These are phyloP conservation scores for Pseudococcus longispinus DNA, from an alignment of 2,888 invertebrate genomes.

Conservation along the genomic window DNA sequence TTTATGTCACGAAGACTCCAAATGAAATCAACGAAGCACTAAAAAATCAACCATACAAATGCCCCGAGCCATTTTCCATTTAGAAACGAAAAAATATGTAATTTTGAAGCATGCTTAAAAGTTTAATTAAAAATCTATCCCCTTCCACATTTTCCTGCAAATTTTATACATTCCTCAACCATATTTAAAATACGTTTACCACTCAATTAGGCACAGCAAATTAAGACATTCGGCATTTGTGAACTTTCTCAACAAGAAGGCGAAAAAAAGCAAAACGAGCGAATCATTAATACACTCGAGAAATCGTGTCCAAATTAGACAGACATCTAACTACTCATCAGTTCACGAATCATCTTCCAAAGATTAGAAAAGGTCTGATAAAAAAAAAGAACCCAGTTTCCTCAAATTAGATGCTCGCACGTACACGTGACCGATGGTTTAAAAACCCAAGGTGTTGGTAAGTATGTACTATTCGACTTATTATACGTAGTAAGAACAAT, in stretches of 20 bases:
- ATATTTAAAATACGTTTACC: background rate
- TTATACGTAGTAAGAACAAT: background rate
- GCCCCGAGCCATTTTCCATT: too few species aligned
- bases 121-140: too few species aligned
- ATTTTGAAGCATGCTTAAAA: too few species aligned
- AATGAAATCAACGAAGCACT: too few species aligned
- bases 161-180: too few species aligned
- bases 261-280: background rate
- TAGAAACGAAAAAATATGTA: too few species aligned
- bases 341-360: background rate
- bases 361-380: background rate
- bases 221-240: background rate
- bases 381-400: background rate
- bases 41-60: too few species aligned
- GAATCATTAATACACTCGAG: background rate
- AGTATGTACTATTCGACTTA: background rate
- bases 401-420: background rate
- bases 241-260: background rate
- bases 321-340: background rate
- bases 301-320: background rate
- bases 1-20: too few species aligned
- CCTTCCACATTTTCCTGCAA: too few species aligned
- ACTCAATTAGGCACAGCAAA: background rate
- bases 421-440: background rate
- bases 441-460: background rate